Base-by-base conservation (phyloP, 2,113 vertebrate species). In the Mus pahari region DNA sequence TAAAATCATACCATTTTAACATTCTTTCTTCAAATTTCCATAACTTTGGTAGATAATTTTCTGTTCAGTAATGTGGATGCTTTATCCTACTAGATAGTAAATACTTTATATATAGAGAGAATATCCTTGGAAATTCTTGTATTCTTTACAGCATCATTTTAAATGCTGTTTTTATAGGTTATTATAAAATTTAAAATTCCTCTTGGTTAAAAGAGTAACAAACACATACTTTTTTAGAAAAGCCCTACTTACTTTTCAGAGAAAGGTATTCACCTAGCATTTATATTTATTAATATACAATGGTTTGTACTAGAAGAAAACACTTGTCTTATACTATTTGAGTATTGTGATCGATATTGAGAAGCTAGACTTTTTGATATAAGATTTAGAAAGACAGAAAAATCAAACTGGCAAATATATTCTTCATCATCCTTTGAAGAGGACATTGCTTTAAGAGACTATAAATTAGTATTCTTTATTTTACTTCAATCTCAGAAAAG, bases 151-250 rank as follows among this genome's bases (percentile, higher is more conserved):
- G 11, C 1, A 50, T 58, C n/a, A 64, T 87, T 87, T 73, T 86
- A 86, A 94, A 45, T 82, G 31, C 33, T 77, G n/a, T 28, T 33
- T 87, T 12, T 64, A 81, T 89, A 55, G 36, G 93, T 87, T 70
- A 89, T 36, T 84, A 33, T 53, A 66, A 78, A 88, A 77, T 91
- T 48, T 31, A 84, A 58, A 78, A 22, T 66, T 26, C 83, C 39
- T 26, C 20, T 70, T 88, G 36, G 20, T 48, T 5, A 91, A 53
- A 86, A 84, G 39, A 28, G 12, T 64, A 83, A 88, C 33, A 82
- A 55, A 58, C 74, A 77, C 17, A 77, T 71, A 39, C 86, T 79
- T 71, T 42, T 86, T 81, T 70, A 39, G 36, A 78, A n/a, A 39
- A 66, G 36, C 58, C 13, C 39, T 50, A 24, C 22, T 83, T 81